Evolutionary conservation across 1,140 invertebrate genomes (phyloP).

Genomic region (Cepaea nemoralis): DNA sequence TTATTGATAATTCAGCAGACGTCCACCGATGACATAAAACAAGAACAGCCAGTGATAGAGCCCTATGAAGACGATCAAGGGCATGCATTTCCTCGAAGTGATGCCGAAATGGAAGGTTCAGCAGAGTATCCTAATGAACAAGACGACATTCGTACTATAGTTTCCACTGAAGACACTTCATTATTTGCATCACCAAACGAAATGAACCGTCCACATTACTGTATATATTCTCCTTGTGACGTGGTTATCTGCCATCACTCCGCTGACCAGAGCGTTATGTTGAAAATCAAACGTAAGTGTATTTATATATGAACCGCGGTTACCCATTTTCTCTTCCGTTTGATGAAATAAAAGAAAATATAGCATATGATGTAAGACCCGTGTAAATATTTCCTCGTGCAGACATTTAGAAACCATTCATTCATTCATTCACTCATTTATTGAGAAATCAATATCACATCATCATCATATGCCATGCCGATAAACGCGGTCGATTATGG

Average conservation of each 20-base stretch:
- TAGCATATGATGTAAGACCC: too few relatives aligned
- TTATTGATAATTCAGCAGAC: background rate
- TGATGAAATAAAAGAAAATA: too few relatives aligned
- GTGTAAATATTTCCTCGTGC: too few relatives aligned
- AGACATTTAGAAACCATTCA: too few relatives aligned
- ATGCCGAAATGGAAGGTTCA: background rate
- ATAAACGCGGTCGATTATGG: too few relatives aligned
- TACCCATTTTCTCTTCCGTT: too few relatives aligned
- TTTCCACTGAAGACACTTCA: background rate
- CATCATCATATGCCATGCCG: too few relatives aligned
- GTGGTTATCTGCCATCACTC: background rate
- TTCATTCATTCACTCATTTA: too few relatives aligned
- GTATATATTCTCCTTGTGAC: background rate
- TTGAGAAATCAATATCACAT: too few relatives aligned
- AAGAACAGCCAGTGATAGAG: background rate
- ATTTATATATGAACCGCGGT: background rate
- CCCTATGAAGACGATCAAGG: background rate
- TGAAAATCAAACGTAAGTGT: background rate
- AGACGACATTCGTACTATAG: background rate
- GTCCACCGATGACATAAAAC: background rate
- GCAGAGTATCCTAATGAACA: background rate
- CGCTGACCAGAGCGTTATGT: background rate
- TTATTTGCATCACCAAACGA: background rate
- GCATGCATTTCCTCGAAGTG: background rate
- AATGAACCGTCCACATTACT: background rate